Conservation (phyloP, 1,140 invertebrate genomes). For the Ectropis grisescens region DNA sequence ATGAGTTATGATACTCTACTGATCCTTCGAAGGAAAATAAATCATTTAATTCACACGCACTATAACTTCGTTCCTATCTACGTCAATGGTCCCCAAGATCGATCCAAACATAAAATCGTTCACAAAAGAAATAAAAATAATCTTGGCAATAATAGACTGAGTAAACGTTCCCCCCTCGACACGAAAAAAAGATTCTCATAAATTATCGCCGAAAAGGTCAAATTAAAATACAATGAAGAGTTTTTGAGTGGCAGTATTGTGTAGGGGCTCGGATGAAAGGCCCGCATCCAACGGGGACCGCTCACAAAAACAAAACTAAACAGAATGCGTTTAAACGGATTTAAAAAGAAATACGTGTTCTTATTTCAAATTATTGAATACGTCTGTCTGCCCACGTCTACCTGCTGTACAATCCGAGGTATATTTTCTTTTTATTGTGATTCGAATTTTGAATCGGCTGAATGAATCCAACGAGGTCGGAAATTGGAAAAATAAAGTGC, state of each 20-base stretch:
- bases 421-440: slow-evolving; percentile 44
- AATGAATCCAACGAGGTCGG: slow-evolving; percentile 40
- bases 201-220: slow-evolving; percentile 69
- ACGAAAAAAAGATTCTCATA: slow-evolving; percentile 61
- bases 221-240: slow-evolving; percentile 70
- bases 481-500: slow-evolving; percentile 14
- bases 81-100: slow-evolving; percentile 21
- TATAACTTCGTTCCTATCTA: slow-evolving; percentile 7
- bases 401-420: slow-evolving; percentile 45
- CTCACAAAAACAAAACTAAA: slow-evolving; percentile 68
- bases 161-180: slow-evolving; percentile 50
- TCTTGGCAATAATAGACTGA: slow-evolving; percentile 57
- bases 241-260: slow-evolving; percentile 70
- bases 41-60: too few species aligned
- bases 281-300: slow-evolving; percentile 50
- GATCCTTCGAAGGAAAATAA: too few species aligned
- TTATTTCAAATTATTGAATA: slow-evolving; percentile 70
- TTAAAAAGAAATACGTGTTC: slow-evolving; percentile 68
- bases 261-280: slow-evolving; percentile 59
- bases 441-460: slow-evolving; percentile 46
- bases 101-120: slow-evolving; percentile 37
- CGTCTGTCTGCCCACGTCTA: slow-evolving; percentile 64
- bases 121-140: slow-evolving; percentile 53
- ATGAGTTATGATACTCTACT: too few species aligned
- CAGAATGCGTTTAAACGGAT: slow-evolving; percentile 67